A percentile compares a stretch with the other conserved stretches of the same genome.
phyloP scores from a whole-genome alignment of 2,113 vertebrate species.

The Oenanthe oenanthe region DNA sequence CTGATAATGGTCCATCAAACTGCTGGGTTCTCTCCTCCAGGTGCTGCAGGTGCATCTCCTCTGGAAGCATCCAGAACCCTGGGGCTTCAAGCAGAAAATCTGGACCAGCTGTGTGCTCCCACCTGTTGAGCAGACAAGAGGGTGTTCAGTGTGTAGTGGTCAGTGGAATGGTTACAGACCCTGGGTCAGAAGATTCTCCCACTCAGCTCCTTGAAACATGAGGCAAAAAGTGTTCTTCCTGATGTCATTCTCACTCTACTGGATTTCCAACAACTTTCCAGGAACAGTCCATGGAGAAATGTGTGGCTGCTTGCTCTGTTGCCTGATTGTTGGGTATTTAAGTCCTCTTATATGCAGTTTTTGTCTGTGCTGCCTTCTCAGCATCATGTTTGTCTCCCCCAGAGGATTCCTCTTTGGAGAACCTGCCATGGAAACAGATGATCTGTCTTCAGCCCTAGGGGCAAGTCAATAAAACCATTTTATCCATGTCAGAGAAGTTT shows the following conservation, averaged over 20 bases:
- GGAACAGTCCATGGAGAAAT: accelerated
- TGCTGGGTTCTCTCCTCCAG: background rate
- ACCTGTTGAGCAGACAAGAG: background rate
- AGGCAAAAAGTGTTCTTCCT: background rate
- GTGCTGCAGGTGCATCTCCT: background rate
- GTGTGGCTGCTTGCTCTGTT: background rate
- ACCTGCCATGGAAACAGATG: background rate
- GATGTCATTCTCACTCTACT: background rate
- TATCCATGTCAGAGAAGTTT: background rate
- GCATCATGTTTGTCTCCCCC: background rate
- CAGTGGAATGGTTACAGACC: background rate
- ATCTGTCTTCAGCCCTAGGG: background rate
- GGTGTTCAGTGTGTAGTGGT: background rate
- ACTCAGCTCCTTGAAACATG: background rate
- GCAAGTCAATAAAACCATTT: background rate
- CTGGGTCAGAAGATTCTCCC: background rate
- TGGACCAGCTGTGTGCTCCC: accelerated
- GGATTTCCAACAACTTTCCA: background rate
- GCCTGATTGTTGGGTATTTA: background rate
- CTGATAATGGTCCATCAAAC: accelerated
- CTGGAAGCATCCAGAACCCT: background rate
- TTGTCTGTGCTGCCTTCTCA: background rate
- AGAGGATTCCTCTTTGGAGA: background rate
- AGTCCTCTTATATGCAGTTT: accelerated
- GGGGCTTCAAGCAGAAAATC: background rate